Evolutionary conservation across 1,140 invertebrate species (phyloP).

Genomic region (Copidosoma floridanum): DNA sequence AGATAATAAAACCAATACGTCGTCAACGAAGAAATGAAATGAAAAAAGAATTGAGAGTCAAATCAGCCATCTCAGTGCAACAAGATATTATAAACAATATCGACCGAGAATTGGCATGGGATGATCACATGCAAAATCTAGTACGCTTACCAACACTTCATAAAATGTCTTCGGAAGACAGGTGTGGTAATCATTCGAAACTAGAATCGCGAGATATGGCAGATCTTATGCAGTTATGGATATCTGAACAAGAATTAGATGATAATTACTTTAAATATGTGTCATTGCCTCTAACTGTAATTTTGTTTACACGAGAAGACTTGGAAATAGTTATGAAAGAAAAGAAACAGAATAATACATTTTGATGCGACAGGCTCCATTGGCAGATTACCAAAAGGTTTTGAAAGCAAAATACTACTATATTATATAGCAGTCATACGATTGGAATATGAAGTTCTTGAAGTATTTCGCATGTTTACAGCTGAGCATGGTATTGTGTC

Average conservation of each 20-base stretch:
- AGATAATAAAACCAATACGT: background rate
- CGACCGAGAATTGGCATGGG: background rate
- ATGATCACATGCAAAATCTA: background rate
- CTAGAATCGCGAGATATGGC: background rate
- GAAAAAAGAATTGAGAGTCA: no score
- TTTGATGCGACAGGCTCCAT: background rate
- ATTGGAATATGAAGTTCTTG: background rate
- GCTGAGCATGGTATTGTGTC: background rate
- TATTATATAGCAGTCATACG: background rate
- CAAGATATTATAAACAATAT: background rate
- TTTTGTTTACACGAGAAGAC: background rate
- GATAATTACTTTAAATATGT: background rate
- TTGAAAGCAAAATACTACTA: background rate
- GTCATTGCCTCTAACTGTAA: background rate
- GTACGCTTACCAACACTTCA: background rate
- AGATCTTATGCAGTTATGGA: background rate
- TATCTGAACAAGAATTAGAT: background rate
- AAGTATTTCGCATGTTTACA: background rate
- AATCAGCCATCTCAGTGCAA: no score
- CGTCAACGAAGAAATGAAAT: no score
- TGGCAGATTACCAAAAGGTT: background rate
- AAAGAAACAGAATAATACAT: background rate
- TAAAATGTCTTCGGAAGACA: background rate
- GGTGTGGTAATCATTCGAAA: background rate
- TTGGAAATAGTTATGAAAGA: background rate